These are phyloP conservation scores for Rallus limicola DNA, from an alignment of 2,113 vertebrate species.

Conservation along the genomic window DNA sequence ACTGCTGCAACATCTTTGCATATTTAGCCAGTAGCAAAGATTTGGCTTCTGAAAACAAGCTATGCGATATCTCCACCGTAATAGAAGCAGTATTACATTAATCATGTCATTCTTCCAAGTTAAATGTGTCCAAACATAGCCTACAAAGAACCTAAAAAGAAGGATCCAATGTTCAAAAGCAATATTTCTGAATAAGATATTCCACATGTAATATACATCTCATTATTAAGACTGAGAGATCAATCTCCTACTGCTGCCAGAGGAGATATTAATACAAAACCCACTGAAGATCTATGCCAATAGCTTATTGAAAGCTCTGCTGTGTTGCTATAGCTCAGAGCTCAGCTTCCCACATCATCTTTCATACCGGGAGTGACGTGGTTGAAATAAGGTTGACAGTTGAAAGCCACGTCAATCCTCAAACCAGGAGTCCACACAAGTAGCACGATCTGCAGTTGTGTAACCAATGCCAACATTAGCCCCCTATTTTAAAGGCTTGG, in stretches of 20 bases:
- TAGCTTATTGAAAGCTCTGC: not conserved
- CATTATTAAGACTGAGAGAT: not conserved
- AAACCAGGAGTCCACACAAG: not conserved
- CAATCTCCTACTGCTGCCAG: not conserved
- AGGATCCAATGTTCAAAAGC: not conserved
- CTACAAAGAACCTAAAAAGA: not conserved
- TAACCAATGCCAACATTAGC: not conserved
- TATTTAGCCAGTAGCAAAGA: not conserved
- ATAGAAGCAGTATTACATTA: not conserved
- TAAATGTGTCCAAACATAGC: not conserved
- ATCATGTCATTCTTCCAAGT: not conserved
- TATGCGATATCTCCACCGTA: not conserved
- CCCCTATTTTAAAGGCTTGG: not conserved
- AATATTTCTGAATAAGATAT: not conserved
- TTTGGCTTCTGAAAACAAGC: not conserved
- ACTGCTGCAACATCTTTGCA: not conserved
- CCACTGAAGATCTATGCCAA: not conserved
- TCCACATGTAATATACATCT: not conserved
- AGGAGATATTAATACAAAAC: not conserved
- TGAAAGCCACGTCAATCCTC: not conserved
- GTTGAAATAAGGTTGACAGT: not conserved
- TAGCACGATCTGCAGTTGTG: not conserved
- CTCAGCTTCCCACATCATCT: not conserved
- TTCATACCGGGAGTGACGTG: not conserved
- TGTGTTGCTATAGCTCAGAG: not conserved